Evolutionary conservation across 2,888 invertebrate species (phyloP).

Genomic region (Branchinecta sandiegonensis): DNA sequence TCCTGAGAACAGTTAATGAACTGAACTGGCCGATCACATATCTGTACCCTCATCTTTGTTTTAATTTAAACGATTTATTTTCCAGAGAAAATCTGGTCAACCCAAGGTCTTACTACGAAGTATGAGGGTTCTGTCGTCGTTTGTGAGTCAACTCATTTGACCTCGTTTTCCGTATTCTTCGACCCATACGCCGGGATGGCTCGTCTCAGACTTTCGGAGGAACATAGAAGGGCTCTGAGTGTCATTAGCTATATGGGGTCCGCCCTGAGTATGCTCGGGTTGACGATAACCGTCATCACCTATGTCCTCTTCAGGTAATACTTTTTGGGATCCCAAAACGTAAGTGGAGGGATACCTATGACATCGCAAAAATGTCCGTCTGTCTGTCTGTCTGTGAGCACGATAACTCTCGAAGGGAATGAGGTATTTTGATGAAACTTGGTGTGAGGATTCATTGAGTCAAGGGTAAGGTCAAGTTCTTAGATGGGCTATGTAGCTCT

Average conservation of each 20-base stretch:
- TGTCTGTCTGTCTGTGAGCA: too few species aligned
- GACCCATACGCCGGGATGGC: conserved; percentile 31
- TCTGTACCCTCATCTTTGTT: too few species aligned
- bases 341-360: too few species aligned
- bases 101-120: conserved; percentile 30
- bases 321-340: too few species aligned
- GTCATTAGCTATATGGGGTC: conserved; percentile 38
- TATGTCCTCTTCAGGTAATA: conserved; percentile 39
- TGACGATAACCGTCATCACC: conserved; percentile 37
- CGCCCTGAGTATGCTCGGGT: conserved; percentile 37
- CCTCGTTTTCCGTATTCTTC: conserved; percentile 35
- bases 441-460: too few species aligned
- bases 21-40: too few species aligned
- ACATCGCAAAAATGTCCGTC: too few species aligned
- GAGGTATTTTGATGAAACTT: too few species aligned
- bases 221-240: conserved; percentile 34
- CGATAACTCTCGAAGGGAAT: too few species aligned
- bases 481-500: too few species aligned
- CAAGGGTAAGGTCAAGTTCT: too few species aligned
- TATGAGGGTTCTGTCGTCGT: conserved; percentile 27
- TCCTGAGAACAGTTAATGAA: too few species aligned
- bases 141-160: conserved; percentile 34
- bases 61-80: conserved; percentile 14
- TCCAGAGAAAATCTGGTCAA: conserved; percentile 31
- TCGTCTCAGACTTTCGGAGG: conserved; percentile 25